Evolutionary conservation across 2,888 invertebrate species (phyloP), one percentile per base, ranked within the genome.

Genomic region (Zhuqinia jingwanae): DNA sequence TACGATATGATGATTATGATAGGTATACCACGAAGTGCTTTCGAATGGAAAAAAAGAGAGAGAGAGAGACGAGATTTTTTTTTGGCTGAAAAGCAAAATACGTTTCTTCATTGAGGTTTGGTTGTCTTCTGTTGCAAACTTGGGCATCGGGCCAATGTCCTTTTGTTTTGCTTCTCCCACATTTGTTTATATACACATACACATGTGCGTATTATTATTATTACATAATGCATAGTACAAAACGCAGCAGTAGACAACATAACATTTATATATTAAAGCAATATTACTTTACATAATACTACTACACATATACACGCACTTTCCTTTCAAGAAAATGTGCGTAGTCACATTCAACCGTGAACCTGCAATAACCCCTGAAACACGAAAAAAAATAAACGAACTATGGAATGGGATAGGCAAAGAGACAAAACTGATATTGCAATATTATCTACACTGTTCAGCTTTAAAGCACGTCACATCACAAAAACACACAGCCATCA

Each of bases 131-230:
- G 65, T 58, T 87, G 77, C 87, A 87, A 89, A 89, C 88, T 89
- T 89, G 89, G 89, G 89, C 89, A 89, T 89, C 85, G 85, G 89
- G 89, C 89, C 89, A 89, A 88, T 81, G 88, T 88, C 89, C 89
- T 89, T 82, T 88, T 65, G 75, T 73, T 82, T 76, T 88, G 65
- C 60, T 83, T 76, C 82, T 77, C 77, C 70, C 65, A 68, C 70
- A 70, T 50, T 77, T 87, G 63, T 60, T 53, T 83, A 76, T 78
- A 60, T 70, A 50, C n/a, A n/a, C n/a, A n/a, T n/a, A n/a, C n/a
- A n/a, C n/a, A n/a, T n/a, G n/a, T n/a, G n/a, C n/a, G n/a, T n/a
- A n/a, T n/a, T n/a, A n/a, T n/a, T n/a, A n/a, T n/a, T 78, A 70
- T 81, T 68, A 60, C 58, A 56, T 76, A 76, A 83, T 76, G 53